phyloP scores from a whole-genome alignment of 2,797 vertebrate species.

The Smutsia gigantea region DNA sequence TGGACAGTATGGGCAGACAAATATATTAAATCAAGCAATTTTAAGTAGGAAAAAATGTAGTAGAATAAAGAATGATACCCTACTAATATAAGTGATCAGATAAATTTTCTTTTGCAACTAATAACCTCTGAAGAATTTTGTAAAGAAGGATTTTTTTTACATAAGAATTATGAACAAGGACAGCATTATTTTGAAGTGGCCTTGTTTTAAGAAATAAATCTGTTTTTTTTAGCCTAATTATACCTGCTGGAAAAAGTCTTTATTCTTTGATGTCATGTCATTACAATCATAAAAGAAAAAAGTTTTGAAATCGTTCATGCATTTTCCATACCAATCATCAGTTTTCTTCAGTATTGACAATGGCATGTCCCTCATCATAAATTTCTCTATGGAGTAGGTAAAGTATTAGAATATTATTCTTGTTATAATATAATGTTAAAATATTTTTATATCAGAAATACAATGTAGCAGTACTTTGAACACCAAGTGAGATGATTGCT shows the following conservation, averaged over 20 bases:
- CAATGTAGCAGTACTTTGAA: background rate
- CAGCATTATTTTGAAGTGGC: background rate
- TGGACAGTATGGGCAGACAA: background rate
- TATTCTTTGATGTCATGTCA: background rate
- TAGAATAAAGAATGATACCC: background rate
- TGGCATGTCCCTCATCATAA: background rate
- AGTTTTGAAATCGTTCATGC: background rate
- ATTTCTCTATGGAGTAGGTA: background rate
- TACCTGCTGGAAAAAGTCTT: background rate
- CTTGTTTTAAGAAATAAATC: background rate
- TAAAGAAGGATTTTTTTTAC: background rate
- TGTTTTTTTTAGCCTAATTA: background rate
- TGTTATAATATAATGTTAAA: background rate
- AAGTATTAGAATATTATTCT: background rate
- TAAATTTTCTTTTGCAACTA: background rate
- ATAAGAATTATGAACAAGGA: background rate
- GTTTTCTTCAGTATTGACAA: background rate
- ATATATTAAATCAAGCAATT: background rate
- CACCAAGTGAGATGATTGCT: background rate
- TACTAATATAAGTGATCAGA: background rate
- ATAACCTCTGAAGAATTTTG: background rate
- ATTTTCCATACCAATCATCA: background rate
- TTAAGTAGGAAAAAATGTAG: background rate
- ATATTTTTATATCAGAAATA: background rate
- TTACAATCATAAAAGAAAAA: background rate